phyloP scores from a whole-genome alignment of 2,113 vertebrate genomes.

The Solea solea region DNA sequence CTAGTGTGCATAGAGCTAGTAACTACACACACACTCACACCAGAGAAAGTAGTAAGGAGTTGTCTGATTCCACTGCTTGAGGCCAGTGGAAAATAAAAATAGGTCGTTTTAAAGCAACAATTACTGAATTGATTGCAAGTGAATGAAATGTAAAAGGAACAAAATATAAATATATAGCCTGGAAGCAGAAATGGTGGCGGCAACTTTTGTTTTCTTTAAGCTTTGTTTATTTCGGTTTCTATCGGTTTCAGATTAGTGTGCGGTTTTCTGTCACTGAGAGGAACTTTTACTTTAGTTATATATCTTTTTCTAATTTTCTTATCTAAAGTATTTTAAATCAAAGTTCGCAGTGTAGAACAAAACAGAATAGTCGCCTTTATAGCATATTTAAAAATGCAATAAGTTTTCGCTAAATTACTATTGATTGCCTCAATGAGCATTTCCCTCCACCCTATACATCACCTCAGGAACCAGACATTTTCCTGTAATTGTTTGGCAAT shows the following conservation, averaged over 20 bases:
- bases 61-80: constrained; percentile 54
- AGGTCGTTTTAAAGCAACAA: constrained; percentile 36
- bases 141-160: constrained; percentile 28
- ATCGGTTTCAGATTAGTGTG: not conserved
- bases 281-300: not conserved
- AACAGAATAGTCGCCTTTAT: not conserved
- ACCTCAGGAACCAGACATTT: too few relatives aligned
- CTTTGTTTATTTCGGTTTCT: constrained; percentile 11
- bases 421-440: too few relatives aligned
- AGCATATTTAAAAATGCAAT: too few relatives aligned
- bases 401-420: too few relatives aligned
- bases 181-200: not conserved
- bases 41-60: not conserved
- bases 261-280: constrained; percentile 1
- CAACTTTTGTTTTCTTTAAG: not conserved
- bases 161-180: constrained; percentile 15
- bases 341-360: not conserved
- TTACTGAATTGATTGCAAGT: constrained; percentile 26
- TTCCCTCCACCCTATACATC: too few relatives aligned
- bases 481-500: too few relatives aligned
- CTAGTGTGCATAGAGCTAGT: not conserved
- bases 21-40: not conserved
- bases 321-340: not conserved
- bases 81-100: constrained; percentile 47
- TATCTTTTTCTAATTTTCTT: not conserved